Evolutionary conservation across 2,113 vertebrate species (phyloP), one percentile per base, ranked within the genome.

Genomic region (Sebastes schlegelii): DNA sequence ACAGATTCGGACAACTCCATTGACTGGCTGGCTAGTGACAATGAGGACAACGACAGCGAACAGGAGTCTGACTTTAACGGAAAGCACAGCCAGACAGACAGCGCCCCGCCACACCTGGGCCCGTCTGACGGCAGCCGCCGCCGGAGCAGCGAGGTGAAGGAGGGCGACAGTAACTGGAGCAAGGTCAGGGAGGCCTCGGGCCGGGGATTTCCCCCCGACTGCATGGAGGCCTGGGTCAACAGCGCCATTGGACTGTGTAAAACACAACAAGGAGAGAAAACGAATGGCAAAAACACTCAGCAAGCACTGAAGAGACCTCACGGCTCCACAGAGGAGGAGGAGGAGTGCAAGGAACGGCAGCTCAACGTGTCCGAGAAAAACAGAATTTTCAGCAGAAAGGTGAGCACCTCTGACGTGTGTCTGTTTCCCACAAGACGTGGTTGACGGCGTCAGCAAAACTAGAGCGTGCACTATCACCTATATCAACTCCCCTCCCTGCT

Each of bases 1-100:
- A 95, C 95, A 72, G 95, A 95, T 93, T 96, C 95, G 68, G 95
- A 96, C 89, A 95, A 90, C 92, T 95, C 95, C 89, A 95, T 95
- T 73, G 94, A 96, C 92, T 95, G 95, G 95, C 92, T 96, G 87
- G 94, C 95, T 19, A 95, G 92, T 45, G 95, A 95, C 83, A 92
- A 93, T 77, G 94, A 95, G 80, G 94, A 94, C 67, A 85, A 84
- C 13, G 92, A 93, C 58, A 93, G 92, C 34, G 91, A 94, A 62
- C 86, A 80, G 66, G 93, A 94, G 79, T 69, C 55, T 3, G 93
- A 94, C 75, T 87, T 79, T 21, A 68, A 72, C 49, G 66, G 70
- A 68, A 76, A 23, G 60, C 75, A 40, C 62, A 62, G 65, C 80
- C 84, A 90, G 72, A 79, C 89, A 42, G 81, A 80, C 17, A 40